These are phyloP conservation scores for Gari tellinella DNA, from an alignment of 2,888 invertebrate species.

Conservation along the genomic window DNA sequence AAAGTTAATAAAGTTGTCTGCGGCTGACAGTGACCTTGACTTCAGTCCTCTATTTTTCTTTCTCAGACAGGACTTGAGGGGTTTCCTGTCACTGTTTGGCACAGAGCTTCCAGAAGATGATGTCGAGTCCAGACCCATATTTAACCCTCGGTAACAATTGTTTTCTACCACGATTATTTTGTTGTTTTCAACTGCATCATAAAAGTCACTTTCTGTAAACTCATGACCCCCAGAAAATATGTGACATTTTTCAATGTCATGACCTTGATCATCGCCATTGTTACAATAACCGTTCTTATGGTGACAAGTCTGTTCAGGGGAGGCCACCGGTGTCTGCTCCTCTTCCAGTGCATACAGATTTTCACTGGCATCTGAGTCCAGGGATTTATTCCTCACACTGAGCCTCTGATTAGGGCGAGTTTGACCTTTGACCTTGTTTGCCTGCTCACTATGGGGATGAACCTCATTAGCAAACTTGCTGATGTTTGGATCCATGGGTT, in stretches of 20 bases:
- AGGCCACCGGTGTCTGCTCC: constrained; percentile 71
- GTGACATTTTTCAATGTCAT: constrained; percentile 19
- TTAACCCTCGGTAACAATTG: constrained; percentile 48
- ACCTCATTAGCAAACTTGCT: constrained; percentile 66
- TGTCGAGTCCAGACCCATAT: constrained; percentile 58
- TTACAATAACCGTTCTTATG: constrained; percentile 43
- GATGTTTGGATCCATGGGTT: constrained; percentile 41
- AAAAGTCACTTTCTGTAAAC: constrained; percentile 47
- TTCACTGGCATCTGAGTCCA: constrained; percentile 33
- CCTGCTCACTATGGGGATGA: constrained; percentile 43
- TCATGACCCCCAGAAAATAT: constrained; percentile 4
- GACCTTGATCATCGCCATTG: constrained; percentile 15
- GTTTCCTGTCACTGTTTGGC: constrained; percentile 70
- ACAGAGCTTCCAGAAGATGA: constrained; percentile 65
- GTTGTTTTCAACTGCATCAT: constrained; percentile 47
- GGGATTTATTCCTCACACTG: too few species aligned
- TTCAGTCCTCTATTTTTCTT: constrained; percentile 67
- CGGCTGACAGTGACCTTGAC: constrained; percentile 73
- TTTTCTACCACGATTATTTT: constrained; percentile 46
- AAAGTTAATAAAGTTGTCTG: constrained; percentile 64
- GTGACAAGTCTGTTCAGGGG: constrained; percentile 66
- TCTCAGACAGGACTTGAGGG: constrained; percentile 79
- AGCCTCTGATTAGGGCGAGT: too few species aligned
- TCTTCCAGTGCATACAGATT: constrained; percentile 73
- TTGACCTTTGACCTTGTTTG: constrained; percentile 36